These are phyloP conservation scores for Andrena dorsata DNA, from an alignment of 2,888 invertebrate genomes.

Conservation along the genomic window DNA sequence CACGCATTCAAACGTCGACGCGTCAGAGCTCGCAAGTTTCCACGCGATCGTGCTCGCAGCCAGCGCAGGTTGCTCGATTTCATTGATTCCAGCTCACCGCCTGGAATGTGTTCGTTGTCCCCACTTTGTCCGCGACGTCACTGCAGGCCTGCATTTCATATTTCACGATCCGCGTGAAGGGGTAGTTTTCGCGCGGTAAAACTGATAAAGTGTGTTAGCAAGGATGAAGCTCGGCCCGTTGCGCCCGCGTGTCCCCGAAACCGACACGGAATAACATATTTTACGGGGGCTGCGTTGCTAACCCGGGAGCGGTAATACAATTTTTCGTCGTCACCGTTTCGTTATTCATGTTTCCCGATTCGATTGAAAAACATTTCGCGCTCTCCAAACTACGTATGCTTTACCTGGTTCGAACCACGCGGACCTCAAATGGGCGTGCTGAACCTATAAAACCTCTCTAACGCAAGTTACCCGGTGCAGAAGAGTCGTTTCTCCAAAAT, in stretches of 20 bases:
- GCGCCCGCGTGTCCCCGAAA: not conserved
- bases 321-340: slow-evolving; percentile 9
- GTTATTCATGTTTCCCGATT: slow-evolving; percentile 15
- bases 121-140: not conserved
- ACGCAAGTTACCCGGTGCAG: too few species aligned
- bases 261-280: slow-evolving; percentile 1
- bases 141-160: slow-evolving; percentile 1
- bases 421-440: too few species aligned
- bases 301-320: slow-evolving; percentile 12
- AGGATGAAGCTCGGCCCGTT: not conserved
- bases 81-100: not conserved
- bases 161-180: slow-evolving; percentile 4
- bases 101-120: too few species aligned
- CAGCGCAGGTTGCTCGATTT: not conserved
- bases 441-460: too few species aligned
- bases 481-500: too few species aligned
- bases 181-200: not conserved
- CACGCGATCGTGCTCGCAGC: too few species aligned
- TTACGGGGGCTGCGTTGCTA: slow-evolving; percentile 19
- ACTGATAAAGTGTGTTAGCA: slow-evolving; percentile 17
- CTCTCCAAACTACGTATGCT: too few species aligned
- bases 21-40: too few species aligned
- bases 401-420: too few species aligned
- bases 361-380: not conserved
- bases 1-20: too few species aligned